These are phyloP conservation scores for Sylvicola cinctus DNA, from an alignment of 2,888 invertebrate species.

Conservation along the genomic window DNA sequence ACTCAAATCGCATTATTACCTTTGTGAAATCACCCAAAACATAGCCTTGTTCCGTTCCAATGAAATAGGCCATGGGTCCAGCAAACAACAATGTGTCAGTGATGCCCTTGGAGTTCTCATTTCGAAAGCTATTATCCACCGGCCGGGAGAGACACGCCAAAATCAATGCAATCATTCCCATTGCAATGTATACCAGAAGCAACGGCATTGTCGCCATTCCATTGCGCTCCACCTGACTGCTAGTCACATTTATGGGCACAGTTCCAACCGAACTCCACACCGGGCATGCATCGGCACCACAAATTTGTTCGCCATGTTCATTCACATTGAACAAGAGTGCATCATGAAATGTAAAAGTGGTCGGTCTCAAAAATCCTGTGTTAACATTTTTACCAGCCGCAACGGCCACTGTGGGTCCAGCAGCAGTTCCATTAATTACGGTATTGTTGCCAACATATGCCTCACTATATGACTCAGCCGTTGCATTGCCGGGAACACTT, in stretches of 20 bases:
- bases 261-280: constrained; percentile 12
- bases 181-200: constrained; percentile 21
- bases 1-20: constrained; percentile 24
- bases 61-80: constrained; percentile 57
- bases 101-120: constrained; percentile 30
- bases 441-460: neutral
- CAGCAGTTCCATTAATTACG: too few species aligned
- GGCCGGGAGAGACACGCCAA: constrained; percentile 28
- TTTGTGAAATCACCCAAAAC: constrained; percentile 66
- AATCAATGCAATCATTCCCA: constrained; percentile 26
- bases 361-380: constrained; percentile 1
- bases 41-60: constrained; percentile 68
- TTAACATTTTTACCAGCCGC: too few species aligned
- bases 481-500: too few species aligned
- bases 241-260: neutral
- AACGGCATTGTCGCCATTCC: constrained; percentile 16
- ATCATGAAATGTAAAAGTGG: constrained; percentile 21
- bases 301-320: constrained; percentile 32
- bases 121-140: constrained; percentile 15
- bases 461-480: too few species aligned
- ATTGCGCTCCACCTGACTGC: constrained; percentile 9
- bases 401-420: too few species aligned
- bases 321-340: constrained; percentile 26
- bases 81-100: constrained; percentile 36
- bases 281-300: constrained; percentile 36